Evolutionary conservation across 2,888 invertebrate species (phyloP).

Genomic region (Dicyrtoma fusca): DNA sequence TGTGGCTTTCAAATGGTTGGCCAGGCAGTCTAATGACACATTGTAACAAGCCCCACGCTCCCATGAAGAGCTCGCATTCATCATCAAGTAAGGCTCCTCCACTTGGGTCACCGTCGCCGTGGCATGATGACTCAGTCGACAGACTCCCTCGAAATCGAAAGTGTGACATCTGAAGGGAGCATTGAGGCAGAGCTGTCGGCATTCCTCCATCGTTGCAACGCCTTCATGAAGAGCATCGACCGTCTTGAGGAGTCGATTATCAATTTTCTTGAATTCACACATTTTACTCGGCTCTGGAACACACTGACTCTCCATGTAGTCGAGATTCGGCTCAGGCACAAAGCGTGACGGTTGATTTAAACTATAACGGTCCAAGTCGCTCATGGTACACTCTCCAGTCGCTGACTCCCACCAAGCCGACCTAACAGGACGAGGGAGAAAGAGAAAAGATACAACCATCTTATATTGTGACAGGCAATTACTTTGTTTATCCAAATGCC

Average conservation of each 20-base stretch:
- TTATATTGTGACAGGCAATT: not conserved
- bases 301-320: slow-evolving; percentile 62
- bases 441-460: not conserved
- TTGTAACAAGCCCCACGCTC: slow-evolving; percentile 62
- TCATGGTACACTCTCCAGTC: slow-evolving; percentile 59
- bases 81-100: slow-evolving; percentile 60
- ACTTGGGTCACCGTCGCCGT: slow-evolving; percentile 59
- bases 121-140: slow-evolving; percentile 61
- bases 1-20: slow-evolving; percentile 61
- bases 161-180: slow-evolving; percentile 60
- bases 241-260: slow-evolving; percentile 59
- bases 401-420: slow-evolving; percentile 59
- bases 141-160: slow-evolving; percentile 61
- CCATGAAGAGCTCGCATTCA: slow-evolving; percentile 59
- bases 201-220: slow-evolving; percentile 59
- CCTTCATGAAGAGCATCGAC: slow-evolving; percentile 60
- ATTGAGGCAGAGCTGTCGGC: slow-evolving; percentile 59
- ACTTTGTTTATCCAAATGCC: not conserved
- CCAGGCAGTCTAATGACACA: slow-evolving; percentile 60
- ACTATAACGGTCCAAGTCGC: slow-evolving; percentile 60
- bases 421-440: slow-evolving; percentile 54
- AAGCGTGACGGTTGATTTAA: slow-evolving; percentile 48
- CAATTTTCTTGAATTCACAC: slow-evolving; percentile 59
- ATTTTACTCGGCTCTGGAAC: slow-evolving; percentile 59
- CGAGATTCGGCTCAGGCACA: slow-evolving; percentile 55